Evolutionary conservation across 2,113 vertebrate genomes (phyloP), one percentile per base, ranked within the genome.

Genomic region (Pachycephala philippinensis): DNA sequence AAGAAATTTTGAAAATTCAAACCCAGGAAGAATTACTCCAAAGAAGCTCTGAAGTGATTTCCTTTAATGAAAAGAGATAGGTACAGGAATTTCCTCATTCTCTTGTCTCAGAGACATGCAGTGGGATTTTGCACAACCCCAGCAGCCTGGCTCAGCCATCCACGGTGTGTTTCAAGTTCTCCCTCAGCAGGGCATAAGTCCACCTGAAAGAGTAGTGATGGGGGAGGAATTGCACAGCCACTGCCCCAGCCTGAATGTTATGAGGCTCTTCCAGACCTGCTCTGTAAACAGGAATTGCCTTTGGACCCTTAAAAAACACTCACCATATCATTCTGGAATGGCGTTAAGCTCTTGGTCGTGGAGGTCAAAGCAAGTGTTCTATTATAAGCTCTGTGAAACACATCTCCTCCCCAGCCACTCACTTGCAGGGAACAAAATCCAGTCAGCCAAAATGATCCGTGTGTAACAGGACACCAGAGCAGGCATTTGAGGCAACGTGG

Each of bases 211-310:
- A 69, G n/a, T 15, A 82, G 49, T 0, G 2, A 52, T 42, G 33
- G 64, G 35, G 59, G 75, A 74, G 84, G 57, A 93, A 94, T 77
- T 81, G 90, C 76, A 2, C 45, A 84, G 76, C 44, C 40, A 0
- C 60, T 84, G 57, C 22, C 50, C 18, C 71, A 61, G 71, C 18
- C 52, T 45, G 71, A 78, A 47, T 53, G 56, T 65, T 84, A 7
- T 1, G 2, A 77, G 45, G 56, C 35, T 90, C 50, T 84, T 95
- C 61, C 66, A 97, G 77, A 57, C 64, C 52, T 15, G 31, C 54
- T 94, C 79, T 82, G 77, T 71, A 96, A 93, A 82, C 79, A 75
- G 75, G 83, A 97, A 90, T 96, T 96, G 81, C 92, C 71, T 87
- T 61, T 81, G 68, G 74, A 94, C 59, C 66, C 91, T 86, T 94